Evolutionary conservation across 1,140 invertebrate genomes (phyloP), one percentile per base, ranked within the genome.

Genomic region (Cherax quadricarinatus): DNA sequence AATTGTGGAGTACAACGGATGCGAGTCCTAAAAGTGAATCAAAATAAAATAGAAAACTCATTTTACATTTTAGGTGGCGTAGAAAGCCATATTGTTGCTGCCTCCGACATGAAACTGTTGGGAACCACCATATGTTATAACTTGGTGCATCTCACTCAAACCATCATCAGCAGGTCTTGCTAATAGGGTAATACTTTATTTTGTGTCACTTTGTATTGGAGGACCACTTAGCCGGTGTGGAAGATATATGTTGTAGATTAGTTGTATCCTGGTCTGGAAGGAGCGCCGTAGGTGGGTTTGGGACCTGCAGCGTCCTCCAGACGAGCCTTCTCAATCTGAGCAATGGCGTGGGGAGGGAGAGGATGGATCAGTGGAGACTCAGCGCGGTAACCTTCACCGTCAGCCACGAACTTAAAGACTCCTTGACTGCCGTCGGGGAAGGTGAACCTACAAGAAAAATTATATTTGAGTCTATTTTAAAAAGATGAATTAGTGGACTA

Each of bases 401-500:
- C 87, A 51, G 87, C 87, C n/a, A 89, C 87, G 87, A 89, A 89
- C 6, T 89, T 89, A 60, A 89, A 82, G 24, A 48, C 57, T 7
- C 21, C 53, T 6, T 41, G 57, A 21, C 79, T 82, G 57, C 79
- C 87, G 79, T 81, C 87, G 24, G 87, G 87, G 62, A 82, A 82
- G 80, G 80, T 82, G 79, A 89, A 89, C 14, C 87, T 89, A 57
- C 75, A 60, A 79, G 48, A 41, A 21, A 21, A 14, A 6, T 16
- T 21, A 5, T 16, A 1, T 21, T 18, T 60, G 6, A 66, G 62
- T 18, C 21, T 6, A 6, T 5, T 66, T 12, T 5, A 1, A 21
- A 18, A 66, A 18, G 12, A 1, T 18, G 2, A 18, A 3, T 1
- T 16, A 1, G 1, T 21, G 18, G 18, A 6, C 14, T 0, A 66